Percentiles rank a stretch among this genome's conserved stretches.
These are phyloP conservation scores for Microtus ochrogaster DNA, from an alignment of 2,113 vertebrate genomes.

Conservation along the genomic window DNA sequence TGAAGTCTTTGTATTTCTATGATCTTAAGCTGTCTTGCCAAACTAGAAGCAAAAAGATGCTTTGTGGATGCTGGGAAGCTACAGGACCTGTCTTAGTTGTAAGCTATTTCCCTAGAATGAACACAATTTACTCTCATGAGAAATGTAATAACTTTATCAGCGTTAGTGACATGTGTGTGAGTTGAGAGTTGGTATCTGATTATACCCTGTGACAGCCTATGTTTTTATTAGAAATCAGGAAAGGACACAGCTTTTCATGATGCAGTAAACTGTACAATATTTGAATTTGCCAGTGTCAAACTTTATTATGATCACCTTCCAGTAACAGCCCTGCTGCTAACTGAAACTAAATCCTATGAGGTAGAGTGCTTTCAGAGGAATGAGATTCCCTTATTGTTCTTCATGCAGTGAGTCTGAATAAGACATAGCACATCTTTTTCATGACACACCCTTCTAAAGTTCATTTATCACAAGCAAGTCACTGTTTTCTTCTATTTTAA, in stretches of 20 bases:
- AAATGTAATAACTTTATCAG: conserved; percentile 43
- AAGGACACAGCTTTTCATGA: conserved; percentile 34
- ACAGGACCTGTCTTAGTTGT: conserved; percentile 22
- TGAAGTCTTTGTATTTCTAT: conserved; percentile 56
- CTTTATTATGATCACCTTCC: conserved; percentile 65
- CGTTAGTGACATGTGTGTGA: conserved; percentile 19
- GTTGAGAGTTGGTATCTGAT: conserved; percentile 56
- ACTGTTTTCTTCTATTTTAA: conserved; percentile 70
- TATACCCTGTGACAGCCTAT: conserved; percentile 31
- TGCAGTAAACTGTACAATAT: conserved; percentile 57
- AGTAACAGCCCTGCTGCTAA: conserved; percentile 54
- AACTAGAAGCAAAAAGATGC: conserved; percentile 48
- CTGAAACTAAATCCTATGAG: conserved; percentile 64
- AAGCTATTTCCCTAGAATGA: conserved; percentile 50
- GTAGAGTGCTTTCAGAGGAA: conserved; percentile 64
- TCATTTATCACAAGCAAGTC: conserved; percentile 68
- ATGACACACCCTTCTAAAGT: conserved; percentile 56
- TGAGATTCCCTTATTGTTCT: conserved; percentile 57
- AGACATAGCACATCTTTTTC: conserved; percentile 61
- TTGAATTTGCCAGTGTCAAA: conserved; percentile 61
- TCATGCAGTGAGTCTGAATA: conserved; percentile 60
- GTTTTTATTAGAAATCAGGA: conserved; percentile 63
- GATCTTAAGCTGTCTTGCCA: conserved; percentile 55
- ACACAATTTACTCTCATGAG: conserved; percentile 58
- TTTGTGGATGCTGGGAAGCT: conserved; percentile 47